A percentile compares a stretch with the other conserved stretches of the same genome.
Evolutionary conservation across 1,140 invertebrate species (phyloP).

Genomic region (Eriosoma lanigerum): DNA sequence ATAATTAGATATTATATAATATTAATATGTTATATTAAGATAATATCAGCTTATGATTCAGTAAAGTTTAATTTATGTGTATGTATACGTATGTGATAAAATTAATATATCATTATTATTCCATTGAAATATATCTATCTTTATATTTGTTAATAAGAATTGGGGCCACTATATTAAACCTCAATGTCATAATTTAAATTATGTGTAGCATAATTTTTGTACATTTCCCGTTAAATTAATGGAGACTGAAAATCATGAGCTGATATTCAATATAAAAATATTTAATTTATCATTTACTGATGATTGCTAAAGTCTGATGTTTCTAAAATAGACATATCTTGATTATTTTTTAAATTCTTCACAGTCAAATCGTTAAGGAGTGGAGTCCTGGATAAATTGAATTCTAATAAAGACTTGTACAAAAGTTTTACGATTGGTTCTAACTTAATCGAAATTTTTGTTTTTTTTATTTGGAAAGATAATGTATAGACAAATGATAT

Average conservation of each 20-base stretch:
- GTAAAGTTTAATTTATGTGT: neutral
- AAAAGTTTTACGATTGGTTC: conserved; percentile 34
- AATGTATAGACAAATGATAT: conserved; percentile 31
- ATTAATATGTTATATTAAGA: neutral
- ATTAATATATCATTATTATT: no score
- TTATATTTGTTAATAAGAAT: no score
- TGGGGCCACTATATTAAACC: no score
- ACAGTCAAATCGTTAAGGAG: neutral
- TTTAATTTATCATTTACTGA: neutral
- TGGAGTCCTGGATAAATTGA: neutral
- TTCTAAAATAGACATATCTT: conserved; percentile 9
- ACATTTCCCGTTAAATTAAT: no score
- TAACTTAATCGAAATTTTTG: neutral
- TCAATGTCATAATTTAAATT: no score
- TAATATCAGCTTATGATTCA: no score
- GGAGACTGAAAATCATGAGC: no score
- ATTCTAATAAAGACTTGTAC: conserved; percentile 11
- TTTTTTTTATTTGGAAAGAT: conserved; percentile 31
- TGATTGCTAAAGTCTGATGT: conserved; percentile 21
- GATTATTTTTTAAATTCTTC: neutral
- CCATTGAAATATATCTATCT: no score
- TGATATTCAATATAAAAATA: neutral
- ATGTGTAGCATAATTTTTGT: no score
- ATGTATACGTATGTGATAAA: no score
- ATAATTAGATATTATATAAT: neutral